Conservation (phyloP, 2,113 vertebrate genomes). For the Hypanus sabinus region DNA sequence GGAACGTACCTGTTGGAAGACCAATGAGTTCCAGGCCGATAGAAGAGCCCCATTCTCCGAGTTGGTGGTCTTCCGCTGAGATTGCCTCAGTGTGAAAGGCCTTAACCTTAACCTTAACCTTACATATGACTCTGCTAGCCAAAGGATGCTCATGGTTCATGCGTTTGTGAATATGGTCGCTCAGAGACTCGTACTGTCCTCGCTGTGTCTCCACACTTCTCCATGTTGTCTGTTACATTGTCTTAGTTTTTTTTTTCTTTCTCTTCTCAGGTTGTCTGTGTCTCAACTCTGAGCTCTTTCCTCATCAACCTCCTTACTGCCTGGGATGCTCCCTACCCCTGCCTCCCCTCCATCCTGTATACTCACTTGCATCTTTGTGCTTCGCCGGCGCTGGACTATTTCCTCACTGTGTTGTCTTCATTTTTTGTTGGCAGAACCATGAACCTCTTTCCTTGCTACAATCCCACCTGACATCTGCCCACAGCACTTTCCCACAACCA, state of each 20-base stretch:
- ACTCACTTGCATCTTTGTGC: conserved; percentile 62
- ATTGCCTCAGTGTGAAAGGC: no score
- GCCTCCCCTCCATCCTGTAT: conserved; percentile 57
- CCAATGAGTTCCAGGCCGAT: no score
- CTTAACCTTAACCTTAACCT: no score
- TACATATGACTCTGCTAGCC: background rate
- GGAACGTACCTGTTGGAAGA: no score
- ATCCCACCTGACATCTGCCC: background rate
- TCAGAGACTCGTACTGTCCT: conserved; percentile 1
- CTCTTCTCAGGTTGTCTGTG: conserved; percentile 89
- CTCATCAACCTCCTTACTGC: conserved; percentile 76
- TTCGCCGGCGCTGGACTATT: conserved; percentile 52
- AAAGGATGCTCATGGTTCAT: background rate
- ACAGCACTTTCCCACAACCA: background rate
- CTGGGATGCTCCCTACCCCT: conserved; percentile 67
- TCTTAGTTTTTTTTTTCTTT: conserved; percentile 66
- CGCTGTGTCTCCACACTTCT: background rate
- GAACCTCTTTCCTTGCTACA: background rate
- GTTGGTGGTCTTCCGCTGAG: no score
- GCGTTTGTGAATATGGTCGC: background rate
- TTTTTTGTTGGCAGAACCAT: background rate
- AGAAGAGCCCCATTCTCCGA: no score
- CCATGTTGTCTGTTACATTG: conserved; percentile 54
- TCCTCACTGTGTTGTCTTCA: background rate
- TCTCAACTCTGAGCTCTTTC: conserved; percentile 71